phyloP scores from a whole-genome alignment of 1,140 invertebrate species.

The Zaprionus africanus region DNA sequence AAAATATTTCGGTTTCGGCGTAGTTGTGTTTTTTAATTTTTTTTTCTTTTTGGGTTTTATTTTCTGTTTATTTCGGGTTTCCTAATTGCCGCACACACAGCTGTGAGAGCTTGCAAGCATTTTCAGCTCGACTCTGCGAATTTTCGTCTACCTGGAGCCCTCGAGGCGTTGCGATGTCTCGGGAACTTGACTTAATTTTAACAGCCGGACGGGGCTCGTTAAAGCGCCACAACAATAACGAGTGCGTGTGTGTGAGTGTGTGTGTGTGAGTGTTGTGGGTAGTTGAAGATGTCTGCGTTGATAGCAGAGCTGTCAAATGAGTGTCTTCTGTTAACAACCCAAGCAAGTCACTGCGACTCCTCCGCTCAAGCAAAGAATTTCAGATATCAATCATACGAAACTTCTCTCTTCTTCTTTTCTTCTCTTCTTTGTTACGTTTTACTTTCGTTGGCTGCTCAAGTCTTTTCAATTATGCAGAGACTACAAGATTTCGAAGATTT shows the following conservation, averaged over 20 bases:
- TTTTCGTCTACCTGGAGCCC: constrained; percentile 43
- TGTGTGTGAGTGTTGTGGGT: constrained; percentile 23
- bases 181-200: constrained; percentile 47
- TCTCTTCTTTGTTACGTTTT: not conserved
- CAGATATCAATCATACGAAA: not conserved
- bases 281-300: constrained; percentile 51
- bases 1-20: constrained; percentile 22
- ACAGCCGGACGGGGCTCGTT: constrained; percentile 46
- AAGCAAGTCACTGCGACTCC: not conserved
- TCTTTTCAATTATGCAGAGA: no score
- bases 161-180: constrained; percentile 8
- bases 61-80: constrained; percentile 27
- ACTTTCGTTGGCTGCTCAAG: constrained; percentile 3
- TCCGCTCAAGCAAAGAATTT: constrained; percentile 1
- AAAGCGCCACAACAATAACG: constrained; percentile 23
- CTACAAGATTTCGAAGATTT: no score
- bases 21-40: not conserved
- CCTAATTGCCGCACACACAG: constrained; percentile 41
- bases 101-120: constrained; percentile 35
- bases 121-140: constrained; percentile 42
- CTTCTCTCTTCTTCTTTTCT: not conserved
- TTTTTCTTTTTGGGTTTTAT: constrained; percentile 18
- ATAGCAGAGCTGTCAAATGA: constrained; percentile 46
- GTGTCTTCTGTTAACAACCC: constrained; percentile 22
- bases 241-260: not conserved